Evolutionary conservation across 2,113 vertebrate species (phyloP).

Genomic region (Sceloporus tristichus): DNA sequence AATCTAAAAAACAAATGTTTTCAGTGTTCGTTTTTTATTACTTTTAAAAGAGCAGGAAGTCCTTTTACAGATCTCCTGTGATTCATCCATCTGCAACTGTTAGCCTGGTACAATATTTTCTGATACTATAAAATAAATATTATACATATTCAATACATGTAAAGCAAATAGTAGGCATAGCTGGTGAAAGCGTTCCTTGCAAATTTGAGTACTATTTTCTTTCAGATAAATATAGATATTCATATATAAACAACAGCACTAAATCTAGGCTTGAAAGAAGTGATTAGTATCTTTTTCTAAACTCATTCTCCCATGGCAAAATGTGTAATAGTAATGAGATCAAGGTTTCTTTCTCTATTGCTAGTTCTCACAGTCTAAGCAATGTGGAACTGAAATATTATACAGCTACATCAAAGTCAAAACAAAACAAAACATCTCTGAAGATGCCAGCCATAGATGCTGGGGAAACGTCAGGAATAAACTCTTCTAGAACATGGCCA

Average conservation of each 20-base stretch:
- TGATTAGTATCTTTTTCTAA: neutral
- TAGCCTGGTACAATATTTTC: neutral
- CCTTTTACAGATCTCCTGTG: too few relatives aligned
- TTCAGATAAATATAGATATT: neutral
- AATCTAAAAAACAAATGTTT: too few relatives aligned
- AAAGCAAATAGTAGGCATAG: neutral
- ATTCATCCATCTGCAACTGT: neutral
- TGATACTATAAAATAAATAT: constrained; percentile 18
- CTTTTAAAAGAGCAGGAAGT: too few relatives aligned
- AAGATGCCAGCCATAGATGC: too few relatives aligned
- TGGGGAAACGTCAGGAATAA: too few relatives aligned
- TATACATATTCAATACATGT: constrained; percentile 27
- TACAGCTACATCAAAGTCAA: too few relatives aligned
- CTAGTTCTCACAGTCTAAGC: neutral
- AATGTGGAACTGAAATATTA: neutral
- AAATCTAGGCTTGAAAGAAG: neutral
- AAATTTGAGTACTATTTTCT: neutral
- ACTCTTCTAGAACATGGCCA: too few relatives aligned
- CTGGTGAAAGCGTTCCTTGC: neutral
- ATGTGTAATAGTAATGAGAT: neutral
- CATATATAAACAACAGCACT: neutral
- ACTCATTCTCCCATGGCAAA: neutral
- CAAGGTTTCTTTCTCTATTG: neutral
- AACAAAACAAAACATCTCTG: too few relatives aligned
- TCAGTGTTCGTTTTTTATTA: too few relatives aligned